phyloP scores from a whole-genome alignment of 2,888 invertebrate species.

The Acanthosoma haemorrhoidale region DNA sequence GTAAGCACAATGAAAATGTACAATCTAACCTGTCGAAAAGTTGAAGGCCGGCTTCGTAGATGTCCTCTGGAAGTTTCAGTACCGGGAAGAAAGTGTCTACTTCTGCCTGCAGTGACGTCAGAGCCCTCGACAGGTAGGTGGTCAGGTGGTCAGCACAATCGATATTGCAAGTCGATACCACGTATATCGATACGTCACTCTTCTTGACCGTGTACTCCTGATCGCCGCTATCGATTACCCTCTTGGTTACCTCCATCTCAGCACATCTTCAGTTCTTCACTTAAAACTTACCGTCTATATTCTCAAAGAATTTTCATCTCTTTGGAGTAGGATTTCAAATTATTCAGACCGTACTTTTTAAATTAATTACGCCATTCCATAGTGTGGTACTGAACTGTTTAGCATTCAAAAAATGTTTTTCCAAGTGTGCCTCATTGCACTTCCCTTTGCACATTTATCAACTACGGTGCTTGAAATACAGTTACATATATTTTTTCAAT shows the following conservation, averaged over 20 bases:
- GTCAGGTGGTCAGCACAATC: background rate
- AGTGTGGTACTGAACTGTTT: too few species aligned
- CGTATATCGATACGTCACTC: background rate
- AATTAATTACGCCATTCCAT: too few species aligned
- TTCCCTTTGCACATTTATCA: too few species aligned
- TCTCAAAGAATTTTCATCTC: too few species aligned
- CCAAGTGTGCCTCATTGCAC: too few species aligned
- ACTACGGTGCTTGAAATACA: too few species aligned
- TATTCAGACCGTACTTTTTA: too few species aligned
- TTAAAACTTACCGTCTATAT: too few species aligned
- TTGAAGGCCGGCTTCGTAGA: conserved; percentile 5
- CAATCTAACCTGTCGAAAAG: conserved; percentile 24
- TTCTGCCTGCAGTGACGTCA: conserved; percentile 13
- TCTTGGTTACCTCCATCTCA: background rate
- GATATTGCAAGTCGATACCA: background rate
- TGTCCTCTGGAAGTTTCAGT: background rate
- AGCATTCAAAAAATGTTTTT: too few species aligned
- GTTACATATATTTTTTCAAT: too few species aligned
- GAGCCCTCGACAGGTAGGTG: background rate
- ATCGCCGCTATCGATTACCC: background rate
- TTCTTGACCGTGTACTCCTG: background rate
- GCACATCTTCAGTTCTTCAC: background rate
- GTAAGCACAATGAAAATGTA: too few species aligned
- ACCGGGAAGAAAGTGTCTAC: background rate
- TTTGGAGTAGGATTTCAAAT: too few species aligned